These are phyloP conservation scores for Pararge aegeria DNA, from an alignment of 1,140 invertebrate species.

Conservation along the genomic window DNA sequence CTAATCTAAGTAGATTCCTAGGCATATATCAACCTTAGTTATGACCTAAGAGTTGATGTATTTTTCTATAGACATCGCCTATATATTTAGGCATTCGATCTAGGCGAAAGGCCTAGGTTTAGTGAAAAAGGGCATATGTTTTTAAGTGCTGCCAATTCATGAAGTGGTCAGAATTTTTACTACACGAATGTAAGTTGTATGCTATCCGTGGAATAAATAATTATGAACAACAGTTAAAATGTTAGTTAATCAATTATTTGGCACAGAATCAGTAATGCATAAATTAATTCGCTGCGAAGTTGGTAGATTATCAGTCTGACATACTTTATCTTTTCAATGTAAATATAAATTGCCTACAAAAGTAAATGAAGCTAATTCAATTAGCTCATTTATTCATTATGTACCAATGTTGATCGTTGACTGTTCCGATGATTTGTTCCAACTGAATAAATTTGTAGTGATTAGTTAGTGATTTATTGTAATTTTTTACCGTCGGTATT, in stretches of 20 bases:
- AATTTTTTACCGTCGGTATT: neutral
- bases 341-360: constrained; percentile 15
- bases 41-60: too few relatives aligned
- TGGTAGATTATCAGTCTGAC: constrained; percentile 10
- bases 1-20: too few relatives aligned
- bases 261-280: constrained; percentile 1
- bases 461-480: neutral
- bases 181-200: too few relatives aligned
- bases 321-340: constrained; percentile 18
- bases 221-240: neutral
- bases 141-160: too few relatives aligned
- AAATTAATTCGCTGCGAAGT: constrained; percentile 4
- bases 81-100: too few relatives aligned
- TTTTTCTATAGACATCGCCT: too few relatives aligned
- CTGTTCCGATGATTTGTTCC: constrained; percentile 20
- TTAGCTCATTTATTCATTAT: constrained; percentile 17
- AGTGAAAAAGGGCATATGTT: too few relatives aligned
- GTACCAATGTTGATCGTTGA: constrained; percentile 17
- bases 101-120: too few relatives aligned
- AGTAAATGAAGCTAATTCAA: constrained; percentile 25
- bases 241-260: neutral
- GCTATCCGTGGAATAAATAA: neutral
- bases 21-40: too few relatives aligned
- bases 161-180: too few relatives aligned
- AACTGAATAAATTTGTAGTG: constrained; percentile 19